Base-by-base conservation (phyloP, 2,888 invertebrate genomes). In the Idaea biselata region DNA sequence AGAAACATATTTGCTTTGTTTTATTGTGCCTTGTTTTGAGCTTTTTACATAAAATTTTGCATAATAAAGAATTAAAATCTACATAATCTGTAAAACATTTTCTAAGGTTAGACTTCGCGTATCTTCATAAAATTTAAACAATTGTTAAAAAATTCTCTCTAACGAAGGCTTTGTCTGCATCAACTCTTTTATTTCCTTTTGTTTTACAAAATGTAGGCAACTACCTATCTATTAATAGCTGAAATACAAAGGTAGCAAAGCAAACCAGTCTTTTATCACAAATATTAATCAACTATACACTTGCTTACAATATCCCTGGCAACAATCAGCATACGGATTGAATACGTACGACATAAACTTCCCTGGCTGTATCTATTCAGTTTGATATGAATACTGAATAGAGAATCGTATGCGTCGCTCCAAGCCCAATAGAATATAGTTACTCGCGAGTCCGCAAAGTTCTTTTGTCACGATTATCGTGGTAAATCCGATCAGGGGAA, bases 381-480 rank as follows among this genome's bases (percentile, higher is more conserved):
- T 55, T 18, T 56, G 18, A 56, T 56, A 18, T 64, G 66, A 65
- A 76, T 81, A 76, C 44, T 87, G 88, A 88, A 88, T 88, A 81
- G 84, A 83, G 70, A 74, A 75, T 69, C 75, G 73, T 72, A 77
- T 83, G 84, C 82, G 83, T 84, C 81, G 80, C 77, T 74, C 68
- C 73, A 79, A 77, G 82, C 77, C 79, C 77, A 78, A 82, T 83
- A 84, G 83, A 83, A 84, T 84, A 83, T 82, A 83, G 70, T 63
- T 66, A 64, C 64, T 63, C 71, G 74, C 74, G 78, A 73, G 83
- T 82, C 83, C 78, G 81, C 87, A 88, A 89, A 91, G 91, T 91
- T 91, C 91, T 91, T 91, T 91, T 91, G 91, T 91, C 86, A 83
- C 87, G 89, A 91, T 91, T 91, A 91, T 91, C 91, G 83, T 81